Conservation (phyloP, 2,888 invertebrate species). For the Eupithecia vulgata region DNA sequence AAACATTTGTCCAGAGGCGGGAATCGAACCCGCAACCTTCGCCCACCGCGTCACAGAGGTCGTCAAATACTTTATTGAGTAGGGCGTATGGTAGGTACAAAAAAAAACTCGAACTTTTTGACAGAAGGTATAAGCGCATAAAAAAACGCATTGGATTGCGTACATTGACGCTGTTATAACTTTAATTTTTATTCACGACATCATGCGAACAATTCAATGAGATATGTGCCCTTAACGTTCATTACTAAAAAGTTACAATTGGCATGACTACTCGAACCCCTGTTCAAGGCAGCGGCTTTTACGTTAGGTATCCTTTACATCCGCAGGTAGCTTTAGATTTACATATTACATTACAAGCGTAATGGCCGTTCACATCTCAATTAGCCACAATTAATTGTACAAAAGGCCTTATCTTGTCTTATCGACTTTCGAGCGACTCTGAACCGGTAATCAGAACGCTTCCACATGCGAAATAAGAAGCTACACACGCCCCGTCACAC, state of each 20-base stretch:
- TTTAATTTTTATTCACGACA: not conserved
- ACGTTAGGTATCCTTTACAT: slow-evolving; percentile 17
- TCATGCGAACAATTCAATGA: slow-evolving; percentile 14
- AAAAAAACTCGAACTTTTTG: slow-evolving; percentile 1
- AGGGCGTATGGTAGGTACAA: too few relatives aligned
- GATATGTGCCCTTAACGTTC: not conserved
- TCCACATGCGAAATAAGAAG: slow-evolving; percentile 75
- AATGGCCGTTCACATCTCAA: slow-evolving; percentile 53
- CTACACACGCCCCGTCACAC: slow-evolving; percentile 79
- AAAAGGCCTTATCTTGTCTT: slow-evolving; percentile 57
- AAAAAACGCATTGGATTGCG: too few relatives aligned
- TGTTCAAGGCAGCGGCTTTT: slow-evolving; percentile 11
- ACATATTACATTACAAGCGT: slow-evolving; percentile 37
- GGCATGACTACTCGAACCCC: slow-evolving; percentile 17
- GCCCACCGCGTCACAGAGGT: too few relatives aligned
- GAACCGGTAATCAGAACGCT: slow-evolving; percentile 67
- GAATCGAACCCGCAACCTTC: too few relatives aligned
- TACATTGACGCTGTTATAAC: not conserved
- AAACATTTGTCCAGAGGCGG: too few relatives aligned
- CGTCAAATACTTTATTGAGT: not conserved
- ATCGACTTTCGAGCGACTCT: slow-evolving; percentile 69
- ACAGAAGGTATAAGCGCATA: not conserved
- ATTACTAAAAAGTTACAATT: slow-evolving; percentile 24
- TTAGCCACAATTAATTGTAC: slow-evolving; percentile 77
- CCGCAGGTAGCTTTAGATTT: slow-evolving; percentile 30